A percentile compares a stretch with the other conserved stretches of the same genome.
Evolutionary conservation across 1,140 invertebrate genomes (phyloP).

Genomic region (Drosophila sechellia): DNA sequence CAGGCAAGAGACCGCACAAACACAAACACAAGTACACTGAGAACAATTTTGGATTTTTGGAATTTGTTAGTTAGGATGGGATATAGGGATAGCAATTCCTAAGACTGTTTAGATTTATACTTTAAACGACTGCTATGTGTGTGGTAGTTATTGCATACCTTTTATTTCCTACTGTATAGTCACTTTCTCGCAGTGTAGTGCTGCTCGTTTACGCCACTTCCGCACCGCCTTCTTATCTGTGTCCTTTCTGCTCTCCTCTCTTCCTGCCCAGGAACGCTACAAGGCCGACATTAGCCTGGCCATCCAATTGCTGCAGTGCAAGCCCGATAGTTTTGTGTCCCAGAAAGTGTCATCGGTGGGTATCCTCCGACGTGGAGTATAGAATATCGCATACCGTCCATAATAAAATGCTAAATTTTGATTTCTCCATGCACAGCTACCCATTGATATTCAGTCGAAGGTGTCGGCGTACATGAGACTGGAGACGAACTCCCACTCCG

Average conservation of each 20-base stretch:
- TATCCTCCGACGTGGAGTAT: slow-evolving; percentile 8
- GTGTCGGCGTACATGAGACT: slow-evolving; percentile 91
- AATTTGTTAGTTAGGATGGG: too few species aligned
- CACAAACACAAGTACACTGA: neutral
- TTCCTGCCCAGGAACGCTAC: slow-evolving; percentile 93
- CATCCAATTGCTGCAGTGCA: slow-evolving; percentile 97
- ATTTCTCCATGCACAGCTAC: slow-evolving; percentile 89
- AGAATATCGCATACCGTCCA: too few species aligned
- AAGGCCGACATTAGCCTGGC: slow-evolving; percentile 97
- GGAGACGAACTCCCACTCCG: slow-evolving; percentile 87
- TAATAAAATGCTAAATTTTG: slow-evolving; percentile 3
- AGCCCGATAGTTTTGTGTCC: slow-evolving; percentile 96
- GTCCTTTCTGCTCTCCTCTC: slow-evolving; percentile 42
- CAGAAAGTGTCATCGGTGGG: slow-evolving; percentile 96
- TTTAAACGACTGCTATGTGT: too few species aligned
- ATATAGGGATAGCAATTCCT: too few species aligned
- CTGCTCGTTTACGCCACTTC: slow-evolving; percentile 43
- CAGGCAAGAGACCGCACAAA: slow-evolving; percentile 9
- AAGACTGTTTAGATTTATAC: too few species aligned
- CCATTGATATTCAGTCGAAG: slow-evolving; percentile 94
- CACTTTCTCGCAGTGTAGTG: slow-evolving; percentile 2
- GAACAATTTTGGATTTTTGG: neutral
- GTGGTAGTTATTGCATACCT: neutral
- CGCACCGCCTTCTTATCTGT: slow-evolving; percentile 59
- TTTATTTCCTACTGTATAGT: neutral